These are phyloP conservation scores for Cirrhinus mrigala DNA, from an alignment of 2,797 vertebrate genomes.

Conservation along the genomic window DNA sequence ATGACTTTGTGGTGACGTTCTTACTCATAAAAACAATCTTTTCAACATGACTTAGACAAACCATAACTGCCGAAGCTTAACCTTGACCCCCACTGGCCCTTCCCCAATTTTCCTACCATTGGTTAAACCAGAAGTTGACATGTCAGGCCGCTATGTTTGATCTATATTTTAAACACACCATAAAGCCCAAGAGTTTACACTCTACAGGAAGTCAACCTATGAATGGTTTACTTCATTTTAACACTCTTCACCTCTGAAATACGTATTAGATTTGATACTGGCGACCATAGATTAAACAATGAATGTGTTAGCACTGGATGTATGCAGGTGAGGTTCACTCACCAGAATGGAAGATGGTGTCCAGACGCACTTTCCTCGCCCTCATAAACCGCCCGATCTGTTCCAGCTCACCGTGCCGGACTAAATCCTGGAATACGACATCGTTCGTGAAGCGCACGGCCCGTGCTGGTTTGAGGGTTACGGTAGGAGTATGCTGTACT, in stretches of 20 bases:
- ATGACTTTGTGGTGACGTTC: background rate
- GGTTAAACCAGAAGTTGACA: background rate
- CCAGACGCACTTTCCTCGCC: constrained; percentile 89
- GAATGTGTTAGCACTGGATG: background rate
- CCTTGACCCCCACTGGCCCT: background rate
- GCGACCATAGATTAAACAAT: background rate
- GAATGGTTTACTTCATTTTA: background rate
- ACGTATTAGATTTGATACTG: background rate
- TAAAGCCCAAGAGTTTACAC: background rate
- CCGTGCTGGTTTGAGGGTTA: constrained; percentile 73
- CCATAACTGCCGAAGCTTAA: background rate
- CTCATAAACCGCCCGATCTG: constrained; percentile 95
- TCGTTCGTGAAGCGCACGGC: constrained; percentile 92
- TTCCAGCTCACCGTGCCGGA: constrained; percentile 90
- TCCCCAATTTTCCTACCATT: background rate
- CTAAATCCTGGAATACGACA: constrained; percentile 91
- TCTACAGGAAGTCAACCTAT: background rate
- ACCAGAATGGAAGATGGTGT: constrained; percentile 93
- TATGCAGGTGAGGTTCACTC: constrained; percentile 54
- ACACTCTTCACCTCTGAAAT: background rate
- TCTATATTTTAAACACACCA: background rate
- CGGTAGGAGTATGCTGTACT: constrained; percentile 60
- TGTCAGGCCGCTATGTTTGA: background rate
- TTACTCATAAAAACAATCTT: background rate
- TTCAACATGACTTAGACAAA: background rate